Conservation (phyloP, 2,797 vertebrate genomes). For the Sparus aurata region DNA sequence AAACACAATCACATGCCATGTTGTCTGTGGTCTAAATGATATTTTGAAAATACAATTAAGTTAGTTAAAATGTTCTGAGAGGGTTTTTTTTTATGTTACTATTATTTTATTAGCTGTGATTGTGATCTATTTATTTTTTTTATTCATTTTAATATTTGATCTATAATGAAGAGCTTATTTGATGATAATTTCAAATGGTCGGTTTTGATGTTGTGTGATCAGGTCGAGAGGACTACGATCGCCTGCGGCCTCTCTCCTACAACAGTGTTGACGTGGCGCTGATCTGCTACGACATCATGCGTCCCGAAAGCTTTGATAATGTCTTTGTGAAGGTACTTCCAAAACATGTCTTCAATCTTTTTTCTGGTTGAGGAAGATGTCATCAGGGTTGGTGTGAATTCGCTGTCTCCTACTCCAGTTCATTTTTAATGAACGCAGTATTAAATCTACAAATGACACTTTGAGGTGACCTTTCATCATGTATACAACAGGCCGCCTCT, state of each 20-base stretch:
- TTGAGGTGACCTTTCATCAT: neutral
- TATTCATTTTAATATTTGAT: neutral
- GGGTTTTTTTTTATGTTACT: neutral
- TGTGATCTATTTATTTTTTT: neutral
- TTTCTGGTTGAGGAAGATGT: neutral
- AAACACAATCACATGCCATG: neutral
- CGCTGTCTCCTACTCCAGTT: neutral
- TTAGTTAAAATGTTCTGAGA: neutral
- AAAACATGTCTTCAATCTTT: neutral
- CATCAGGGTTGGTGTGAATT: neutral
- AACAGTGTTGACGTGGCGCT: neutral
- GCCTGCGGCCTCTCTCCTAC: slow-evolving; percentile 8
- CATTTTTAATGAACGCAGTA: neutral
- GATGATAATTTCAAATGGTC: neutral
- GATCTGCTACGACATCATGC: slow-evolving; percentile 14
- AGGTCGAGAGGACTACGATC: slow-evolving; percentile 13
- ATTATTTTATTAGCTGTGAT: neutral
- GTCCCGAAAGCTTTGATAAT: slow-evolving; percentile 2
- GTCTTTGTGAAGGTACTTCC: slow-evolving; percentile 16
- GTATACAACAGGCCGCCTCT: too few species aligned
- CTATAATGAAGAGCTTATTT: too few species aligned
- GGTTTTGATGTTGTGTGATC: neutral
- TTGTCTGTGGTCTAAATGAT: too few species aligned
- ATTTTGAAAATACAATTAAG: neutral
- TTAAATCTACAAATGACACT: neutral